Evolutionary conservation across 2,797 vertebrate genomes (phyloP).

Genomic region (Gallinago solitaria): DNA sequence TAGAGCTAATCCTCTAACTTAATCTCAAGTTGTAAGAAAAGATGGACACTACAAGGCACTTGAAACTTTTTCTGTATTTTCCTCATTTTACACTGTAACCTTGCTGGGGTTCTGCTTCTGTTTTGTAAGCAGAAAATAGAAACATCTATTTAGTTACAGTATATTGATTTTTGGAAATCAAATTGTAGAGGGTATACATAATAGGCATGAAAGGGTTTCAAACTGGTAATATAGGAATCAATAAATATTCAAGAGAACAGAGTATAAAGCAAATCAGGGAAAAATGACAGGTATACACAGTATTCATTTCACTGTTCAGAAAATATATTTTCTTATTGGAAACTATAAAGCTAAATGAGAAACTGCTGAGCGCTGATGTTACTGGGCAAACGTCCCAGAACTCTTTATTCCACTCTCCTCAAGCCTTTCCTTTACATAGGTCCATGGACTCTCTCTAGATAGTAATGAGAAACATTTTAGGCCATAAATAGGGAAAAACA

Average conservation of each 20-base stretch:
- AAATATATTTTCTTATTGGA: slow-evolving; percentile 32
- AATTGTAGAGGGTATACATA: slow-evolving; percentile 2
- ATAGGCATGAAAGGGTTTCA: slow-evolving; percentile 24
- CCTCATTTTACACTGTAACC: background rate
- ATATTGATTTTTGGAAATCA: slow-evolving; percentile 62
- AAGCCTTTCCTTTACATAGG: background rate
- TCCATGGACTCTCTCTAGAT: background rate
- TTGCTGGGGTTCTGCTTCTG: background rate
- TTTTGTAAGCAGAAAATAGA: slow-evolving; percentile 49
- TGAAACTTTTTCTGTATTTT: background rate
- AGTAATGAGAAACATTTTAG: background rate
- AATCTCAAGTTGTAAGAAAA: background rate
- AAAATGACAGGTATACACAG: slow-evolving; percentile 48
- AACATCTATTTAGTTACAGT: slow-evolving; percentile 56
- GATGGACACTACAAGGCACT: background rate
- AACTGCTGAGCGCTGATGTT: slow-evolving; percentile 18
- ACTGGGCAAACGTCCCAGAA: slow-evolving; percentile 42
- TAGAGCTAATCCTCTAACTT: background rate
- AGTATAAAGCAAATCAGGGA: slow-evolving; percentile 32
- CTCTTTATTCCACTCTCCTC: background rate
- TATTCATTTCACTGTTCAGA: slow-evolving; percentile 44
- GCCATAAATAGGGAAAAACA: background rate
- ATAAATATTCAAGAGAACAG: slow-evolving; percentile 53
- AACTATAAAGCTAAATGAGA: slow-evolving; percentile 37
- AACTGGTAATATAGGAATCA: slow-evolving; percentile 41